A percentile compares a stretch with the other conserved stretches of the same genome.
phyloP scores from a whole-genome alignment of 2,888 invertebrate species.

The Colletes collaris region DNA sequence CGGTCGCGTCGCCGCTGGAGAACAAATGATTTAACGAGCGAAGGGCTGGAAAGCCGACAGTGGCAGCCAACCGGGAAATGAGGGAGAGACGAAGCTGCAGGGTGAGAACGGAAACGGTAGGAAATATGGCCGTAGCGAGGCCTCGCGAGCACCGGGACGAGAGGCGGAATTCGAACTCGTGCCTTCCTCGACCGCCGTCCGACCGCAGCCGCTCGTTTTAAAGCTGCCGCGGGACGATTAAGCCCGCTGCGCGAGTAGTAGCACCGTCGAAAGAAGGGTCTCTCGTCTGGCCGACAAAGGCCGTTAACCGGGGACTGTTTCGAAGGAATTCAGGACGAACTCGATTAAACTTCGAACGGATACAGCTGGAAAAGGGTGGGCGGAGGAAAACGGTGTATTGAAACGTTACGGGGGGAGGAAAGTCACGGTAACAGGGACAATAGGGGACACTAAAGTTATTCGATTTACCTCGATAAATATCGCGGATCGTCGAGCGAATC shows the following conservation, averaged over 20 bases:
- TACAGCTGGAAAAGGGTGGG: background rate
- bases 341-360: slow-evolving; percentile 53
- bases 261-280: too few relatives aligned
- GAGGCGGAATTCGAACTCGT: slow-evolving; percentile 46
- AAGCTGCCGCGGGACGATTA: slow-evolving; percentile 14
- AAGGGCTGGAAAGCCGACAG: slow-evolving; percentile 75
- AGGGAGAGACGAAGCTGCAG: slow-evolving; percentile 44
- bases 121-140: slow-evolving; percentile 46
- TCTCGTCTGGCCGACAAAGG: slow-evolving; percentile 27
- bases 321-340: slow-evolving; percentile 52
- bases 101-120: slow-evolving; percentile 21
- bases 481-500: slow-evolving; percentile 13
- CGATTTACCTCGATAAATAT: slow-evolving; percentile 58
- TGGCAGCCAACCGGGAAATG: slow-evolving; percentile 75
- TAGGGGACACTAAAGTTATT: slow-evolving; percentile 41
- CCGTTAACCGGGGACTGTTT: slow-evolving; percentile 18
- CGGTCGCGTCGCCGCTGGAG: slow-evolving; percentile 63
- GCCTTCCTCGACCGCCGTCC: slow-evolving; percentile 22
- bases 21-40: slow-evolving; percentile 79
- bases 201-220: slow-evolving; percentile 16
- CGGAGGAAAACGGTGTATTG: slow-evolving; percentile 26
- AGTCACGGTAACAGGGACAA: slow-evolving; percentile 31
- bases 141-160: slow-evolving; percentile 39
- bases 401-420: slow-evolving; percentile 34
- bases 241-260: background rate